phyloP scores from a whole-genome alignment of 2,888 invertebrate species.

The Polymixis flavicincta region DNA sequence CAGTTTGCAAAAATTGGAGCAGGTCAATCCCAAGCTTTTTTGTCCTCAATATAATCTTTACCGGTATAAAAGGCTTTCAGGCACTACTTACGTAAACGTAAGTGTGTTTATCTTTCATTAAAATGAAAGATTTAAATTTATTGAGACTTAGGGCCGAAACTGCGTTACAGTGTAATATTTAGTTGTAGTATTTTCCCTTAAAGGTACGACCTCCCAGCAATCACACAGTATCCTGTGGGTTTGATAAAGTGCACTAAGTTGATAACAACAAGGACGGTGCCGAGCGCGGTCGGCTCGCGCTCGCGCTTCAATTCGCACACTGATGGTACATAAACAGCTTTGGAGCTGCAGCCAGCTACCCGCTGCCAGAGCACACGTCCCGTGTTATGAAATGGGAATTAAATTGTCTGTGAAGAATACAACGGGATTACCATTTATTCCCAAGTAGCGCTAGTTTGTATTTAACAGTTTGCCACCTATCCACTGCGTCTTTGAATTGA shows the following conservation, averaged over 20 bases:
- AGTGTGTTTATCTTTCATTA: too few relatives aligned
- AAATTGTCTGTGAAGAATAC: conserved; percentile 86
- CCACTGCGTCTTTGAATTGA: conserved; percentile 64
- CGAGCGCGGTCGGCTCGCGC: conserved; percentile 60
- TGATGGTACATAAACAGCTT: conserved; percentile 71
- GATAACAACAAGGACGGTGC: conserved; percentile 15
- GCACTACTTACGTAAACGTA: too few relatives aligned
- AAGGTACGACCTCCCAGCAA: not conserved
- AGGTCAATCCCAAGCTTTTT: too few relatives aligned
- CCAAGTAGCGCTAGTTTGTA: conserved; percentile 46
- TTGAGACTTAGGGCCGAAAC: too few relatives aligned
- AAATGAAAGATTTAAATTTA: too few relatives aligned
- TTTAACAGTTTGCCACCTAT: conserved; percentile 38
- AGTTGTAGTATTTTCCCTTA: not conserved
- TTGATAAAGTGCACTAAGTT: conserved; percentile 1
- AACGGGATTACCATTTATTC: conserved; percentile 78
- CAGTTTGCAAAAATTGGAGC: too few relatives aligned
- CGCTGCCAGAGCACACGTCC: conserved; percentile 72
- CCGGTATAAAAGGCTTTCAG: too few relatives aligned
- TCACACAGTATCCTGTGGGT: not conserved
- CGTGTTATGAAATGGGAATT: conserved; percentile 84
- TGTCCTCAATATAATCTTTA: too few relatives aligned
- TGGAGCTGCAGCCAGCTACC: conserved; percentile 50
- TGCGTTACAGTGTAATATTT: not conserved
- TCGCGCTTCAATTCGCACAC: conserved; percentile 73